Conservation (phyloP, 2,888 invertebrate genomes). For the Tillus elongatus region DNA sequence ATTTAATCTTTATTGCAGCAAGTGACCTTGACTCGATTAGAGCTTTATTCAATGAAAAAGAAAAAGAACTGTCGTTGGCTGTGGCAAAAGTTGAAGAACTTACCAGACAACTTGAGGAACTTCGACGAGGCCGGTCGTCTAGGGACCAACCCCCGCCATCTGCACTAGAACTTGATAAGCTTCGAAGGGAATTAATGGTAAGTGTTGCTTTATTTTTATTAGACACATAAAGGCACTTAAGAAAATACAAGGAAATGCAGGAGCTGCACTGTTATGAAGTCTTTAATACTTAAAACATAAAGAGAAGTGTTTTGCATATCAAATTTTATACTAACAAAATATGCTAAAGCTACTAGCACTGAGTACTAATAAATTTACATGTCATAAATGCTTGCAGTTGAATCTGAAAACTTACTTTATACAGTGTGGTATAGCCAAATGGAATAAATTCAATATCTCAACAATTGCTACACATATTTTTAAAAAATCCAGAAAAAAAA, state of each 20-base stretch:
- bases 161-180: conserved; percentile 83
- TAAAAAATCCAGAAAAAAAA: too few relatives aligned
- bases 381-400: too few relatives aligned
- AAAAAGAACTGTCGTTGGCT: conserved; percentile 93
- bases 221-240: neutral
- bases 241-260: neutral
- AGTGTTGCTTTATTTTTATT: conserved; percentile 32
- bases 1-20: conserved; percentile 54
- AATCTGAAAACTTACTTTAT: too few relatives aligned
- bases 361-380: too few relatives aligned
- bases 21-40: conserved; percentile 94
- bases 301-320: too few relatives aligned
- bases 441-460: too few relatives aligned
- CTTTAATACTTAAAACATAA: too few relatives aligned
- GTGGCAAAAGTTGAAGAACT: conserved; percentile 95
- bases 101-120: conserved; percentile 87
- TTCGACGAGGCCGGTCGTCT: conserved; percentile 56
- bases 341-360: too few relatives aligned
- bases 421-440: too few relatives aligned
- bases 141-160: conserved; percentile 58
- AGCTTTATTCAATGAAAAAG: conserved; percentile 93
- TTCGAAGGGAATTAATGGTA: conserved; percentile 86
- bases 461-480: too few relatives aligned
- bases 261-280: neutral
- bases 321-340: too few relatives aligned